A percentile compares a stretch with the other conserved stretches of the same genome.
Evolutionary conservation across 2,888 invertebrate species (phyloP).

Genomic region (Osmoderma eremita): DNA sequence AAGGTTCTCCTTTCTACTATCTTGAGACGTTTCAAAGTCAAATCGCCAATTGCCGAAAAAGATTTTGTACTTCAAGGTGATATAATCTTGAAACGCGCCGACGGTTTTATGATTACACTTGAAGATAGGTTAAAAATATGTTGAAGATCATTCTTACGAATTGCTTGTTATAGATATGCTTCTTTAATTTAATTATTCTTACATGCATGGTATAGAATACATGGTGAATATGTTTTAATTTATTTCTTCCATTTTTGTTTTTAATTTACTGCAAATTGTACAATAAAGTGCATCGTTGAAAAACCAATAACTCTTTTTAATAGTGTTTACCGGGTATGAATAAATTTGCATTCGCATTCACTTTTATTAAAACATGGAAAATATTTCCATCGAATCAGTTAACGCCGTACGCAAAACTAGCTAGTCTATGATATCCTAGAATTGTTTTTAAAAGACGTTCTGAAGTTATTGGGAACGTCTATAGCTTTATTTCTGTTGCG

Average conservation of each 20-base stretch:
- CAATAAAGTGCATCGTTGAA: slow-evolving; percentile 41
- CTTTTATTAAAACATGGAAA: too few relatives aligned
- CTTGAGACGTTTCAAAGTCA: slow-evolving; percentile 76
- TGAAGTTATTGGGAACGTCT: too few relatives aligned
- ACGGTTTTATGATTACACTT: slow-evolving; percentile 71
- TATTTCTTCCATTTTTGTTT: slow-evolving; percentile 35
- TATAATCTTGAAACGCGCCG: slow-evolving; percentile 80
- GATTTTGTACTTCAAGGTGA: slow-evolving; percentile 80
- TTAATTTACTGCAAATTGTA: slow-evolving; percentile 34
- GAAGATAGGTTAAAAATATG: slow-evolving; percentile 46
- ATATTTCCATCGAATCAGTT: too few relatives aligned
- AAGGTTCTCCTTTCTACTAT: slow-evolving; percentile 82
- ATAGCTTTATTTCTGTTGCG: too few relatives aligned
- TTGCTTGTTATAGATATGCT: neutral
- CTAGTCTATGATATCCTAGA: too few relatives aligned
- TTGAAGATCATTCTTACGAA: neutral
- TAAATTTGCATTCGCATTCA: too few relatives aligned
- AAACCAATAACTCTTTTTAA: slow-evolving; percentile 1
- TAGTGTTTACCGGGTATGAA: too few relatives aligned
- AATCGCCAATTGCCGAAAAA: slow-evolving; percentile 73
- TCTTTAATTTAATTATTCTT: slow-evolving; percentile 13
- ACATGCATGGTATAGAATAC: neutral
- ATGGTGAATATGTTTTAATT: slow-evolving; percentile 36
- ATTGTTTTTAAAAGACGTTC: too few relatives aligned
- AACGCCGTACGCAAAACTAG: too few relatives aligned